Base-by-base conservation (phyloP, 1,140 invertebrate genomes). In the Drosophila arawakana region DNA sequence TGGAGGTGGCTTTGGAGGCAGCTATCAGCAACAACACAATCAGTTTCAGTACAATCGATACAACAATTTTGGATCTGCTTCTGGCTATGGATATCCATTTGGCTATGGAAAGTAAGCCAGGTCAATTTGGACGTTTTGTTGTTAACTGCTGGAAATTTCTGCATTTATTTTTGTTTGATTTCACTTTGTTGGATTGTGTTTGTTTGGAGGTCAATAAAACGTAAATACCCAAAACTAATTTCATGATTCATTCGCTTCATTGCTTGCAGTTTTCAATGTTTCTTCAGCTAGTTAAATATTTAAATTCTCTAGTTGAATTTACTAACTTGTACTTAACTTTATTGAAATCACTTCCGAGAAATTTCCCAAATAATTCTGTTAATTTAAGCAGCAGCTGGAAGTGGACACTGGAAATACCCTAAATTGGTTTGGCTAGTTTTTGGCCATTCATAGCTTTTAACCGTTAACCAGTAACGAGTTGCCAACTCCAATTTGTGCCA, bases 171-270 rank as follows among this genome's bases (percentile, higher is more conserved):
- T 78, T 78, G 59, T 89, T 78, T 80, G 80, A 73, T 89, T 88
- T 84, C 70, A 69, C 69, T 84, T 72, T 84, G 76, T 84, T 78
- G 74, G 59, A 69, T 59, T 83, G 80, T 62, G 52, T 13, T 46
- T 69, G 18, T 67, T 70, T 88, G 82, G 76, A 86, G 82, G 82
- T 86, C 82, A 86, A 86, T 86, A 86, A 86, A 86, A 88, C 62
- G 71, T 62, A 86, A 86, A 86, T 82, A 73, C 82, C 82, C 82
- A 73, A 80, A 71, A 71, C 52, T 30, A 10, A 43, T 44, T 9
- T 37, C 44, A 76, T 85, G 83, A 86, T 70, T 86, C 82, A 85
- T 15, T 61, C 13, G 46, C 58, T 58, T 59, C 37, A 21, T 34
- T 30, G n/a, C 2, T 21, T 41, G 35, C 46, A 62, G 25, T 52